Evolutionary conservation across 2,888 invertebrate species (phyloP).

Genomic region (Eupithecia tripunctaria): DNA sequence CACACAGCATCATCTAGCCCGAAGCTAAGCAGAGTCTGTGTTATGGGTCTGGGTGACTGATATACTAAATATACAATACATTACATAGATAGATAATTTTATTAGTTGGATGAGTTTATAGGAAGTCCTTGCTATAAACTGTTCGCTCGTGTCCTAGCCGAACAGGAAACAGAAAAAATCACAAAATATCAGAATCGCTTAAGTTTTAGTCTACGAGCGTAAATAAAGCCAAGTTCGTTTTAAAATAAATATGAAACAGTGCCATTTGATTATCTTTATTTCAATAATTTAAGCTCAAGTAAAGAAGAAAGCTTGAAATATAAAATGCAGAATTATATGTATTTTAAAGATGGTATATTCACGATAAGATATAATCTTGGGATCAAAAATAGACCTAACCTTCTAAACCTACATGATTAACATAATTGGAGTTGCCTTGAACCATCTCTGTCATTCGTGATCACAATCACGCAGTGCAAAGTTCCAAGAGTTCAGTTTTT

Average conservation of each 20-base stretch:
- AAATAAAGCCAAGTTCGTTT: no score
- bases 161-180: neutral
- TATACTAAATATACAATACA: no score
- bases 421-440: neutral
- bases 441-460: neutral
- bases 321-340: neutral
- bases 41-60: no score
- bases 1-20: no score
- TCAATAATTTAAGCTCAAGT: neutral
- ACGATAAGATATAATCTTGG: neutral
- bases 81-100: no score
- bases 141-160: neutral
- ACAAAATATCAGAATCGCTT: neutral
- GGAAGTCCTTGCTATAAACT: neutral
- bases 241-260: neutral
- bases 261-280: neutral
- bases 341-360: neutral
- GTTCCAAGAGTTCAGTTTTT: slow-evolving; percentile 3
- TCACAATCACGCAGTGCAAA: slow-evolving; percentile 1
- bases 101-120: neutral
- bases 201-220: neutral
- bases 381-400: neutral
- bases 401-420: neutral
- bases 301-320: neutral
- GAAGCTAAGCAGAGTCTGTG: no score